These are phyloP conservation scores for Nautilus pompilius DNA, from an alignment of 1,140 invertebrate genomes.

Conservation along the genomic window DNA sequence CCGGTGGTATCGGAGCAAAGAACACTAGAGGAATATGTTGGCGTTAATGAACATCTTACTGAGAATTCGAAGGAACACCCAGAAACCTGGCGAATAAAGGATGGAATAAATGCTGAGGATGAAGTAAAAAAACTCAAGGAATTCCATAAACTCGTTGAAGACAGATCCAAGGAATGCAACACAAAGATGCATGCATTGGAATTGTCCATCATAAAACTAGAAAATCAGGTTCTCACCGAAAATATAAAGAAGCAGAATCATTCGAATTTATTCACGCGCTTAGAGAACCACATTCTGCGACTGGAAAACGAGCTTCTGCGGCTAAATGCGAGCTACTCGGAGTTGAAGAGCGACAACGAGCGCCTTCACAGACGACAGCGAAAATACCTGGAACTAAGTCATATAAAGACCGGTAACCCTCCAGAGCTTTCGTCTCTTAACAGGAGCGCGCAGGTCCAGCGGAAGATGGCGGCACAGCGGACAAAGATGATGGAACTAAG, in stretches of 20 bases:
- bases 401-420: conserved; percentile 6
- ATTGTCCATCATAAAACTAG: conserved; percentile 35
- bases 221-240: conserved; percentile 41
- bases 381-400: conserved; percentile 31
- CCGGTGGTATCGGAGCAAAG: conserved; percentile 25
- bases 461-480: no score
- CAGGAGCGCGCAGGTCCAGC: conserved; percentile 21
- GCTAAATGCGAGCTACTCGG: conserved; percentile 37
- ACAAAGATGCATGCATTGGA: conserved; percentile 38
- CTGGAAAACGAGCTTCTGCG: conserved; percentile 45
- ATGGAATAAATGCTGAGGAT: neutral
- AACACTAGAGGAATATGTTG: no score
- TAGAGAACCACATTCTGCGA: conserved; percentile 45
- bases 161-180: conserved; percentile 17
- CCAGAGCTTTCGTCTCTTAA: conserved; percentile 3
- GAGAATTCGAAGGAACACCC: neutral
- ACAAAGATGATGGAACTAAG: conserved; percentile 28
- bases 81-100: neutral
- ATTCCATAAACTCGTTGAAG: neutral
- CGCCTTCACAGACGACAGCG: conserved; percentile 26
- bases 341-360: conserved; percentile 28
- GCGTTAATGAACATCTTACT: neutral
- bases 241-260: conserved; percentile 38
- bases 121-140: neutral
- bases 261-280: conserved; percentile 25